Conservation (phyloP, 1,140 invertebrate genomes). For the Drosophila sp. region DNA sequence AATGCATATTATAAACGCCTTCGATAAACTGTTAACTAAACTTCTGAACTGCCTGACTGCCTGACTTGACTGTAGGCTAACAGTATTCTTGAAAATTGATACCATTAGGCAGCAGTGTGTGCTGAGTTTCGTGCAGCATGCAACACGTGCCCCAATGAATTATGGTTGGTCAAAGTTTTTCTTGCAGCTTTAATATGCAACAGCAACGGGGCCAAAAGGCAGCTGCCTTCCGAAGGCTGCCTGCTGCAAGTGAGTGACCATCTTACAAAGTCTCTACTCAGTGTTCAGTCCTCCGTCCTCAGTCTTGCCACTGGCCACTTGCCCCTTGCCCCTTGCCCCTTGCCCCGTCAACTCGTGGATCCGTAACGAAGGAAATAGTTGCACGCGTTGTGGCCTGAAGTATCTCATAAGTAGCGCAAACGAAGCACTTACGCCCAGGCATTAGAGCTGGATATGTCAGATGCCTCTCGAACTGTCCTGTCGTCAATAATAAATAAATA, state of each 20-base stretch:
- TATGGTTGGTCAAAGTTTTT: slow-evolving; percentile 53
- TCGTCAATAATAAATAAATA: slow-evolving; percentile 82
- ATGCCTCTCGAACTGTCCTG: slow-evolving; percentile 36
- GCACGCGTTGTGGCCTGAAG: slow-evolving; percentile 61
- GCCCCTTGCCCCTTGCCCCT: not conserved
- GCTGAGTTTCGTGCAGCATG: slow-evolving; percentile 69
- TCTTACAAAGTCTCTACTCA: slow-evolving; percentile 4
- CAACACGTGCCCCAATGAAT: slow-evolving; percentile 75
- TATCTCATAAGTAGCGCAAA: slow-evolving; percentile 68
- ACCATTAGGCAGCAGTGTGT: slow-evolving; percentile 56
- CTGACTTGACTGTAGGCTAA: slow-evolving; percentile 38
- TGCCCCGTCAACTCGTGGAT: not conserved
- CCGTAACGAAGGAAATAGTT: slow-evolving; percentile 61
- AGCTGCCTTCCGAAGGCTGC: not conserved
- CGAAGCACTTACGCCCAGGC: slow-evolving; percentile 71
- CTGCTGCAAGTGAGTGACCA: slow-evolving; percentile 57
- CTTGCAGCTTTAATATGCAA: slow-evolving; percentile 67
- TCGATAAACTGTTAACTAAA: slow-evolving; percentile 71
- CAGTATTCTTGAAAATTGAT: slow-evolving; percentile 70
- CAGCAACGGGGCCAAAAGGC: slow-evolving; percentile 13
- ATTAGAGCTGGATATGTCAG: slow-evolving; percentile 62
- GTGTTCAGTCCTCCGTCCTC: not conserved
- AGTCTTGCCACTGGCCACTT: too few relatives aligned
- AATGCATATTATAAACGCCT: slow-evolving; percentile 68
- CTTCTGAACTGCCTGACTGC: slow-evolving; percentile 36